Percentiles rank a stretch among this genome's conserved stretches.
Conservation (phyloP, 2,888 invertebrate species). For the Cryptops parisi region DNA sequence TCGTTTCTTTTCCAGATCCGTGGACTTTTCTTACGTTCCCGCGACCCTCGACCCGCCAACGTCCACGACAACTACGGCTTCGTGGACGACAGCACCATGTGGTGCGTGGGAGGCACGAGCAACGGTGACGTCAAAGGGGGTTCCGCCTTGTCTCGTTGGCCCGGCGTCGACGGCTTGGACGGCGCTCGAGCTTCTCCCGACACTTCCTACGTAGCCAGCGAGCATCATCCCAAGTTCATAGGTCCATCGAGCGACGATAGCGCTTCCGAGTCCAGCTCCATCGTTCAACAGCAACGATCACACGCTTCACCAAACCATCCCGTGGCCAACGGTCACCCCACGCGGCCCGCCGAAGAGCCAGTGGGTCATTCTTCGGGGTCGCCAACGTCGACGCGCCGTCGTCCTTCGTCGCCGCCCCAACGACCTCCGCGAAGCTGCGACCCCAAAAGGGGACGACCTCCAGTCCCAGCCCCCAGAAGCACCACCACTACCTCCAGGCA, state of each 20-base stretch:
- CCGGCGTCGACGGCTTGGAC: conserved; percentile 4
- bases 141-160: not conserved
- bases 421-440: conserved; percentile 1
- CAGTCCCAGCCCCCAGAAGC: not conserved
- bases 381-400: no score
- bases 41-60: no score
- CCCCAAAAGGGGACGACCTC: not conserved
- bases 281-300: no score
- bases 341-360: not conserved
- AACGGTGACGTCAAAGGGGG: not conserved
- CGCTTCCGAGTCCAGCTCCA: not conserved
- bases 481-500: no score
- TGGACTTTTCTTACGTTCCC: no score
- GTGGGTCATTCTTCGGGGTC: not conserved
- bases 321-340: not conserved
- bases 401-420: not conserved
- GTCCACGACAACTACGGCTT: conserved; percentile 11
- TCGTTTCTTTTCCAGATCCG: no score
- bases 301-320: not conserved
- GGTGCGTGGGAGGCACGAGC: conserved; percentile 4
- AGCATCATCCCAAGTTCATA: conserved; percentile 9
- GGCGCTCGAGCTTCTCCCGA: not conserved
- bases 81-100: conserved; percentile 8
- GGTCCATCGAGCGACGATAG: conserved; percentile 9
- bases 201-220: conserved; percentile 11